Evolutionary conservation across 2,888 invertebrate genomes (phyloP).

Genomic region (Erebia epiphron): DNA sequence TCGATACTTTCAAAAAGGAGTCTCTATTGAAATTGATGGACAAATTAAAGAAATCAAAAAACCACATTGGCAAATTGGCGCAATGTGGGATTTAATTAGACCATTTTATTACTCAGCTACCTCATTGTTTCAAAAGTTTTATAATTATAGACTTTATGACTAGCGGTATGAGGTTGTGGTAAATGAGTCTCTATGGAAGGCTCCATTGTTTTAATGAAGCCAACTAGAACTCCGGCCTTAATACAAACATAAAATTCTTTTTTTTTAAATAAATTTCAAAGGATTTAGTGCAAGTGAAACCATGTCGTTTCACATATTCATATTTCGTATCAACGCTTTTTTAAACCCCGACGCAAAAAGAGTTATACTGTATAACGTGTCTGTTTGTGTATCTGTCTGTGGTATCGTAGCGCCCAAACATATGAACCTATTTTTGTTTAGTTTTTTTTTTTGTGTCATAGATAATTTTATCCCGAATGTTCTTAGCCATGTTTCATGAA

Average conservation of each 20-base stretch:
- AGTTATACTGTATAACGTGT: no score
- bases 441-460: no score
- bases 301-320: no score
- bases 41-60: constrained; percentile 4
- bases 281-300: no score
- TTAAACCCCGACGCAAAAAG: no score
- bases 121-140: constrained; percentile 28
- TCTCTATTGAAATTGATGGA: constrained; percentile 13
- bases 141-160: constrained; percentile 1
- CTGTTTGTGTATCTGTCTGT: no score
- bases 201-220: constrained; percentile 29
- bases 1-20: background rate
- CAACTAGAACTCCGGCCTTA: constrained; percentile 24
- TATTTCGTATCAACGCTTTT: no score
- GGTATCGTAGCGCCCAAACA: no score
- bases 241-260: background rate
- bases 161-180: background rate
- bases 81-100: constrained; percentile 27
- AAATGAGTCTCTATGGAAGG: background rate
- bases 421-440: no score
- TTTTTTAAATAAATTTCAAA: background rate
- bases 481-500: no score
- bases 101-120: constrained; percentile 32
- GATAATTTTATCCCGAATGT: no score
- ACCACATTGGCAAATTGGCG: constrained; percentile 22